phyloP scores from a whole-genome alignment of 2,797 vertebrate genomes.

The Coilia nasus region DNA sequence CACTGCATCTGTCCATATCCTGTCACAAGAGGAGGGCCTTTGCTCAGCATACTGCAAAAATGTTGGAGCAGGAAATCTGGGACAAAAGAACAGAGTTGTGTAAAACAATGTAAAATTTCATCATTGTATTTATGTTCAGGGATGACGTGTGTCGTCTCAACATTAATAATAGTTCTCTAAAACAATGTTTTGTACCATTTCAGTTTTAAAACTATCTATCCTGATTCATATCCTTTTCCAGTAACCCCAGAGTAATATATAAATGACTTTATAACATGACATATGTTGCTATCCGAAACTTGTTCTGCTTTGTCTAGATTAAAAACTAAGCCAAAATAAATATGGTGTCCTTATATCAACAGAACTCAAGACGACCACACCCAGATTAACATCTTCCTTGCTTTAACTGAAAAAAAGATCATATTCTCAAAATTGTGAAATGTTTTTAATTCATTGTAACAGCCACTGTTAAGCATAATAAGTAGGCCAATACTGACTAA shows the following conservation, averaged over 20 bases:
- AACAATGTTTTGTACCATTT: too few species aligned
- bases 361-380: background rate
- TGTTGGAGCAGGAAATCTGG: constrained; percentile 47
- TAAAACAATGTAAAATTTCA: constrained; percentile 44
- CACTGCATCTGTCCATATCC: constrained; percentile 29
- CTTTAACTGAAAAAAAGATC: background rate
- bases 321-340: background rate
- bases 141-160: too few species aligned
- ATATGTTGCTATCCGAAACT: background rate
- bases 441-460: background rate
- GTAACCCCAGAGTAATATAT: background rate
- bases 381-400: background rate
- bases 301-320: background rate
- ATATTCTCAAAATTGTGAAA: background rate
- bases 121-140: background rate
- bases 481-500: background rate
- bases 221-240: background rate
- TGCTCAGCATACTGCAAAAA: constrained; percentile 45
- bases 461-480: background rate
- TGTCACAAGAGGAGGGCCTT: constrained; percentile 47
- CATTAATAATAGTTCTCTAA: too few species aligned
- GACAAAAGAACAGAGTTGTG: constrained; percentile 45
- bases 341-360: background rate
- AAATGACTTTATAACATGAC: background rate
- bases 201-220: too few species aligned